Conservation (phyloP, 2,113 vertebrate species). For the Pluvianellus socialis region DNA sequence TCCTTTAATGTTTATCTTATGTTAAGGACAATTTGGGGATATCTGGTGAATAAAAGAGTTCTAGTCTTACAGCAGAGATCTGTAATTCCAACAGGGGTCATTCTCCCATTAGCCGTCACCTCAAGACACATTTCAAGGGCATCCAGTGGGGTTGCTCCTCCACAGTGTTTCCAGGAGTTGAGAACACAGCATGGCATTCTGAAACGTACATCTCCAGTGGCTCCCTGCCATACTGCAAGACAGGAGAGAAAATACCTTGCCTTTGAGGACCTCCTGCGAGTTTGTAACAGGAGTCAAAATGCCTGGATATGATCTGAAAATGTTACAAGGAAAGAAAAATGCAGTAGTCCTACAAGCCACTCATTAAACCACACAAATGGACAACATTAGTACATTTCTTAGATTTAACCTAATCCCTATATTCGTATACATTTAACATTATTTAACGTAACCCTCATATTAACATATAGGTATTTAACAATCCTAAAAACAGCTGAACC, state of each 20-base stretch:
- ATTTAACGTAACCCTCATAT: background rate
- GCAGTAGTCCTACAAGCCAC: background rate
- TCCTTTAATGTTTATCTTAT: background rate
- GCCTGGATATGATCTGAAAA: background rate
- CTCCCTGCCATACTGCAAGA: background rate
- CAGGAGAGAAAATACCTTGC: background rate
- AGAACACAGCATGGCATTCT: fast-evolving
- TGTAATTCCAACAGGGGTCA: fast-evolving
- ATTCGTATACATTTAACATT: background rate
- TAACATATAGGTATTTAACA: background rate
- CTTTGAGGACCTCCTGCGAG: background rate
- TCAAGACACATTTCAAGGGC: fast-evolving
- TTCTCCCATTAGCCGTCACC: background rate
- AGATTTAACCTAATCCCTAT: background rate
- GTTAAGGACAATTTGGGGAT: background rate
- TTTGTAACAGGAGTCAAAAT: background rate
- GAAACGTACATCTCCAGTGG: background rate
- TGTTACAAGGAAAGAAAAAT: background rate
- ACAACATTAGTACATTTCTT: background rate
- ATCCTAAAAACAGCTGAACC: background rate
- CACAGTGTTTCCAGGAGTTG: background rate
- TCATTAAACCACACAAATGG: background rate
- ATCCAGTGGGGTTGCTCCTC: background rate
- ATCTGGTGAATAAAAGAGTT: background rate
- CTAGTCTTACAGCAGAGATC: background rate